A percentile compares a stretch with the other conserved stretches of the same genome.
Evolutionary conservation across 2,113 vertebrate genomes (phyloP).

Genomic region (Delphinapterus leucas): DNA sequence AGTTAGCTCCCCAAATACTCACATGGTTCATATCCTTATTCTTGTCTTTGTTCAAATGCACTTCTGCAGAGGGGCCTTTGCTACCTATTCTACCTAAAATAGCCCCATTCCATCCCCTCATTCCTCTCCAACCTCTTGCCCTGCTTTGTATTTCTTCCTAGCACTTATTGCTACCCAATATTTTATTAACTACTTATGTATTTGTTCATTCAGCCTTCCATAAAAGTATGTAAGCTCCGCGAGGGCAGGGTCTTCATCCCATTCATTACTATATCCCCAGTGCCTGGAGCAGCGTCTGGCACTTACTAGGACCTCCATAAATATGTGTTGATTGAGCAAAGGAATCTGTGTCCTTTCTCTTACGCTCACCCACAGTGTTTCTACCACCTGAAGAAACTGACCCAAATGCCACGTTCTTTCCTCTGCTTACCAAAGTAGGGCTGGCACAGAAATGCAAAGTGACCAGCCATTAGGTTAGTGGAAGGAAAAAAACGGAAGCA

Average conservation of each 20-base stretch:
- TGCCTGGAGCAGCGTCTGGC: neutral
- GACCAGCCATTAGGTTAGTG: too few relatives aligned
- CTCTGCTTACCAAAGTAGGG: neutral
- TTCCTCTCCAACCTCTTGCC: too few relatives aligned
- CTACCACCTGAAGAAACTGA: neutral
- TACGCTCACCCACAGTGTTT: too few relatives aligned
- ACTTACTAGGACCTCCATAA: neutral
- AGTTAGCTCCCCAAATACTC: neutral
- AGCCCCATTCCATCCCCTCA: neutral
- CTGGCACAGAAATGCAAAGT: neutral
- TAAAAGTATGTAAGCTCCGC: rapidly evolving
- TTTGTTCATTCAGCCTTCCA: neutral
- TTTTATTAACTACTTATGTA: neutral
- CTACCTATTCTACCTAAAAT: too few relatives aligned
- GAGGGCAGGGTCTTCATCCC: neutral
- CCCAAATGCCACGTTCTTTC: neutral
- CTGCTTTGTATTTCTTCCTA: neutral
- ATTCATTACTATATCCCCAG: neutral
- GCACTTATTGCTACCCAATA: too few relatives aligned
- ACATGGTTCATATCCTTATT: neutral
- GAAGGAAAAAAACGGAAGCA: neutral
- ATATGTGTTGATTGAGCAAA: neutral
- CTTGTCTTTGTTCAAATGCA: neutral
- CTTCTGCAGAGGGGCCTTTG: neutral
- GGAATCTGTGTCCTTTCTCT: neutral